Conservation (phyloP, 2,888 invertebrate genomes). For the Neoscelio sp. region DNA sequence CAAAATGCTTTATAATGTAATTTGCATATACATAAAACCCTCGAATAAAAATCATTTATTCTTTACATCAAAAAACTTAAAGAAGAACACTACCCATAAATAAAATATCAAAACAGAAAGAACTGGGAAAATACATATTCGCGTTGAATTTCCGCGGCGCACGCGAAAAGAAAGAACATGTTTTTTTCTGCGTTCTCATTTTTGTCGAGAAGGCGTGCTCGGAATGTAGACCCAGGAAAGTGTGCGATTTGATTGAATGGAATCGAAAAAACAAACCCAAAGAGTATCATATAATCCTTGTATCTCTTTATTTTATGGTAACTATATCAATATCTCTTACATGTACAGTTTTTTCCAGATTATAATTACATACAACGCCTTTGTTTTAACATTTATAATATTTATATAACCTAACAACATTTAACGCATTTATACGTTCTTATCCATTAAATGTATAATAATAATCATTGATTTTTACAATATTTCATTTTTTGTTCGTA, state of each 20-base stretch:
- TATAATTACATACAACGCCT: slow-evolving; percentile 68
- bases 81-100: background rate
- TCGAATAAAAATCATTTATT: too few relatives aligned
- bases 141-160: slow-evolving; percentile 9
- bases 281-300: slow-evolving; percentile 60
- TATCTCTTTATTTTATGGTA: slow-evolving; percentile 68
- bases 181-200: slow-evolving; percentile 38
- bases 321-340: slow-evolving; percentile 68
- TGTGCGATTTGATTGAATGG: slow-evolving; percentile 28
- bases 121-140: slow-evolving; percentile 7
- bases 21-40: too few relatives aligned
- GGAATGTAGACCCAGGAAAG: slow-evolving; percentile 7
- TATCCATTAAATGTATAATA: slow-evolving; percentile 54
- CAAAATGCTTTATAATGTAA: too few relatives aligned
- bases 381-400: slow-evolving; percentile 69
- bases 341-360: slow-evolving; percentile 65
- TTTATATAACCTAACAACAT: slow-evolving; percentile 71
- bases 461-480: slow-evolving; percentile 40
- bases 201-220: slow-evolving; percentile 38
- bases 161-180: slow-evolving; percentile 19
- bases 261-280: slow-evolving; percentile 36
- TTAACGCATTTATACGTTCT: slow-evolving; percentile 67
- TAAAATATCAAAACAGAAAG: slow-evolving; percentile 4
- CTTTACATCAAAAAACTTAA: too few relatives aligned
- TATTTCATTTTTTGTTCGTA: slow-evolving; percentile 24